Conservation (phyloP, 2,888 invertebrate species). For the Eristalis intricaria region DNA sequence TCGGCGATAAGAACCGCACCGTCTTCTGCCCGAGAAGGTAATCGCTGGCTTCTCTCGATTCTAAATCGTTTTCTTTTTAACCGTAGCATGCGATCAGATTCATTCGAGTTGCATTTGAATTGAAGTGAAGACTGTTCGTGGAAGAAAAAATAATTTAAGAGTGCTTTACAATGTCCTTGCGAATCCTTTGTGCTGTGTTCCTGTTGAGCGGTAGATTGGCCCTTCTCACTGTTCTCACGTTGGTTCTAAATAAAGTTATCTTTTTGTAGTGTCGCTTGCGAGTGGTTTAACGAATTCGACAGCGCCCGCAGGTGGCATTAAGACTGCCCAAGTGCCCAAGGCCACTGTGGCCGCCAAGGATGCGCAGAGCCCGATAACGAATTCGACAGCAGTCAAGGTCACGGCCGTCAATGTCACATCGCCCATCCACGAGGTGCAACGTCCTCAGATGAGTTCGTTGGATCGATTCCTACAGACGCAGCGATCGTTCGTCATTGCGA, state of each 20-base stretch:
- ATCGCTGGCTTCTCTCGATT: background rate
- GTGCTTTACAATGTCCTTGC: constrained; percentile 29
- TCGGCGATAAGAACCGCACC: constrained; percentile 46
- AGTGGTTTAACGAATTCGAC: constrained; percentile 41
- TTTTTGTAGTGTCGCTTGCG: constrained; percentile 54
- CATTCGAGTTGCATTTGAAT: constrained; percentile 6
- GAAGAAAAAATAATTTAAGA: background rate
- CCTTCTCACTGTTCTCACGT: background rate
- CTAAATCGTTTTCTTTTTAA: background rate
- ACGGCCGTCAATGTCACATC: background rate
- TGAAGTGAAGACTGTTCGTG: background rate
- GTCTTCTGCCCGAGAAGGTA: background rate
- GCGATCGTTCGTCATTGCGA: constrained; percentile 32
- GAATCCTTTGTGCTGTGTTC: constrained; percentile 50
- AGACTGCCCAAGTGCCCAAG: background rate
- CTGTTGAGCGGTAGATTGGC: constrained; percentile 54
- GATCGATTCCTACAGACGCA: constrained; percentile 50
- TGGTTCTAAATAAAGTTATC: constrained; percentile 22
- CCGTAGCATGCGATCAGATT: constrained; percentile 19
- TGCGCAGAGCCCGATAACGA: background rate
- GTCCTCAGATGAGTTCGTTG: constrained; percentile 61
- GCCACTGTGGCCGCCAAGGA: background rate
- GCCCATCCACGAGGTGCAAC: constrained; percentile 26
- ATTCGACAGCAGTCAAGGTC: background rate
- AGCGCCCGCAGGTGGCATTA: background rate